A percentile compares a stretch with the other conserved stretches of the same genome.
These are phyloP conservation scores for Chauna torquata DNA, from an alignment of 2,113 vertebrate genomes.

Conservation along the genomic window DNA sequence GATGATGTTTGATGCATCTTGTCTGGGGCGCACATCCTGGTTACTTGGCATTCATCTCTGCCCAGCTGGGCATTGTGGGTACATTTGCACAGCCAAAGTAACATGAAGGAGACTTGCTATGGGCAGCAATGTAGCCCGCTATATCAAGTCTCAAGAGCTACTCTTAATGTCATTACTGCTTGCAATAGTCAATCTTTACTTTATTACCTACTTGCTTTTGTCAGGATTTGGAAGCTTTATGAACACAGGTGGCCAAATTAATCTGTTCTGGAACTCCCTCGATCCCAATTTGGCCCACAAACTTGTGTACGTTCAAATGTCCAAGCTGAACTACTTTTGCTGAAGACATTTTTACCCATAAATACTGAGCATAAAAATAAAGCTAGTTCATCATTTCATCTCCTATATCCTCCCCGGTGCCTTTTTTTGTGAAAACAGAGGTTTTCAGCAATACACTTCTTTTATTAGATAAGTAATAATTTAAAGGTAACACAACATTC, in stretches of 20 bases:
- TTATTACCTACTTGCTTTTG: background rate
- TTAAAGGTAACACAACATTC: background rate
- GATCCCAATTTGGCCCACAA: background rate
- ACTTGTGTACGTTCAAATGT: background rate
- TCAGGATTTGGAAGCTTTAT: background rate
- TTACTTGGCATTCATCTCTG: background rate
- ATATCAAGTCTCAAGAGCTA: background rate
- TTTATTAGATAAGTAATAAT: background rate
- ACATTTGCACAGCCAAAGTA: background rate
- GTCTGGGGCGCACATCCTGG: background rate
- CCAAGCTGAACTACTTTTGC: background rate
- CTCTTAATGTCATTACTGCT: background rate
- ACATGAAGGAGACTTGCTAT: background rate
- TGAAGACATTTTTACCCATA: background rate
- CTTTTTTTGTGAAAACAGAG: background rate
- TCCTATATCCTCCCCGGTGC: background rate
- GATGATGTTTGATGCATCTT: background rate
- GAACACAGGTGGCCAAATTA: background rate
- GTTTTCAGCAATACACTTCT: background rate
- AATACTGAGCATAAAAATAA: background rate
- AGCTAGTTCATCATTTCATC: background rate
- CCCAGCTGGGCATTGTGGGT: background rate
- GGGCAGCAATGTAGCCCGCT: background rate
- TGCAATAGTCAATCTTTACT: background rate
- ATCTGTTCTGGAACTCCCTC: background rate